Base-by-base conservation (phyloP, 2,113 vertebrate genomes). In the Nestor notabilis region DNA sequence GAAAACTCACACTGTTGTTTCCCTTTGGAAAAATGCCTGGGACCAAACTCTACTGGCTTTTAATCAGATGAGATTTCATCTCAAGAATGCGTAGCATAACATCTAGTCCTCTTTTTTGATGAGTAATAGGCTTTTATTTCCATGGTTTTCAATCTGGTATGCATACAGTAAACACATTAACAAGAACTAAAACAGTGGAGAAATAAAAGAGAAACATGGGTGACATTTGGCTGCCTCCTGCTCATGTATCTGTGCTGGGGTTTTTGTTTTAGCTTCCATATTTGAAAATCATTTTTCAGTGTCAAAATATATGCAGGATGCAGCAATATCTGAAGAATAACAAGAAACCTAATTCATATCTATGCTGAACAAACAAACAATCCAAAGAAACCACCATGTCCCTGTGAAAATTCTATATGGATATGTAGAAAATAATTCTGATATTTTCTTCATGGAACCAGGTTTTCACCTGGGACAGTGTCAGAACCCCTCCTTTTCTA, bases 241-340 rank as follows among this genome's bases (percentile, higher is more conserved):
- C 13, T 81, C n/a, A 23, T 39, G 16, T 33, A 47, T 14, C 27
- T 43, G 60, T 7, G 9, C 11, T 0, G 1, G 3, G 7, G 1
- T 5, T 65, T 79, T 63, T 41, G 18, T 15, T 89, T 83, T 41
- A 63, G 12, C 16, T 72, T 86, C 37, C 16, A 10, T 53, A 28
- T 35, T 76, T 72, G 21, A 83, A 83, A 80, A 46, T 4, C 44
- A 7, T 25, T 87, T 65, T 82, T 9, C 16, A 64, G 24, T 56
- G 37, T 69, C 33, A 56, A 65, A 89, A 10, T 9, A 43, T 35
- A 33, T 31, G 21, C 7, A 39, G 10, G 28, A 64, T 72, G 31
- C 9, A 35, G 33, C 7, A 35, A 4, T 50, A 49, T 50, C 76
- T 72, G 39, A 83, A 77, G 23, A 81, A 8, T 17, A 86, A 37